Conservation (phyloP, 2,113 vertebrate genomes). For the Cyphomyrus plagiostoma region DNA sequence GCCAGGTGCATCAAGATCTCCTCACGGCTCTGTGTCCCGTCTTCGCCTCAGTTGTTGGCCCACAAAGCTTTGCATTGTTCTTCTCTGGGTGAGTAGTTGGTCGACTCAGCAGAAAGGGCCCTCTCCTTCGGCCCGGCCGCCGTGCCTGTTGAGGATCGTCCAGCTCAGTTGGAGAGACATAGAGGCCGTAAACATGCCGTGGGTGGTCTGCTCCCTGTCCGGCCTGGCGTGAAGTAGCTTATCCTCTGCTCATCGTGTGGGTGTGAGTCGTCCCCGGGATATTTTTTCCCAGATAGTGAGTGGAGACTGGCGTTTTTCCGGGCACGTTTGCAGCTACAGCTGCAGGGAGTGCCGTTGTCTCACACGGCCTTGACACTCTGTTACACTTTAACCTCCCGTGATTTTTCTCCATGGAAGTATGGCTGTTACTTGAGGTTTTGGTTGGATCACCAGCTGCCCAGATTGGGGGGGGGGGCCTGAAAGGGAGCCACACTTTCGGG, state of each 20-base stretch:
- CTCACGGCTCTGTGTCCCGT: not conserved
- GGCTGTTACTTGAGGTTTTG: not conserved
- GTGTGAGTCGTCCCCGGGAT: not conserved
- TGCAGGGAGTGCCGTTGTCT: not conserved
- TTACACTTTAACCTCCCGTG: not conserved
- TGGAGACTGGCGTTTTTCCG: not conserved
- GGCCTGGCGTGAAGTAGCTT: not conserved
- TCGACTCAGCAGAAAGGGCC: not conserved
- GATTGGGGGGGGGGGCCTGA: not conserved
- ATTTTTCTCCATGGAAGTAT: not conserved
- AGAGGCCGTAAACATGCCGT: not conserved
- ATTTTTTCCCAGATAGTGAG: not conserved
- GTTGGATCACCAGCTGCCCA: not conserved
- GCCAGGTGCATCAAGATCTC: not conserved
- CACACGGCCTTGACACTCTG: not conserved
- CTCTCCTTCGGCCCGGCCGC: not conserved
- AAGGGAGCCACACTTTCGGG: not conserved
- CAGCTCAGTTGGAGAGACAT: not conserved
- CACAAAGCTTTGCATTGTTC: not conserved
- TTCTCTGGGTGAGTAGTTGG: not conserved
- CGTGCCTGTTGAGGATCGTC: not conserved
- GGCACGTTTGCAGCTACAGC: not conserved
- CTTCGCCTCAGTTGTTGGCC: not conserved
- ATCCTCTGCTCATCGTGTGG: not conserved
- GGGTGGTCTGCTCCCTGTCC: not conserved